These are phyloP conservation scores for Solenodon paradoxus DNA, from an alignment of 2,113 vertebrate genomes.

Conservation along the genomic window DNA sequence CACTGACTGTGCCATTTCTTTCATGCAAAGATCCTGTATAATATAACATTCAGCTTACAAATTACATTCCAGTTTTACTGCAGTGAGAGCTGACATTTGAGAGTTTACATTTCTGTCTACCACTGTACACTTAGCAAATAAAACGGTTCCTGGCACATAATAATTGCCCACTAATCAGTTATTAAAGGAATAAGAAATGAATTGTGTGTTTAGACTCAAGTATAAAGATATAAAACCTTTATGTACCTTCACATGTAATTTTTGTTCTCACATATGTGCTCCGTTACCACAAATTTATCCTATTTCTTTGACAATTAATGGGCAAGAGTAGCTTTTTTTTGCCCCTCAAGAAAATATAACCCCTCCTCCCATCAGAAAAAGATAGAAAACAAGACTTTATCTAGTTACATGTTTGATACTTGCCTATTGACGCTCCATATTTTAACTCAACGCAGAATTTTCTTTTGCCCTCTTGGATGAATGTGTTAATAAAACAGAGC, in stretches of 20 bases:
- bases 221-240: constrained; percentile 2
- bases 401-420: not conserved
- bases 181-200: constrained; percentile 36
- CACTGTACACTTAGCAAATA: constrained; percentile 4
- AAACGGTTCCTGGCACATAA: not conserved
- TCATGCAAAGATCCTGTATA: not conserved
- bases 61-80: not conserved
- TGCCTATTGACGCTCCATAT: not conserved
- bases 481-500: not conserved
- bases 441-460: constrained; percentile 4
- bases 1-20: not conserved
- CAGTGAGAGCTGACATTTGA: constrained; percentile 23
- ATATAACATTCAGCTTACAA: constrained; percentile 7
- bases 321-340: not conserved
- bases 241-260: not conserved
- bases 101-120: constrained; percentile 33
- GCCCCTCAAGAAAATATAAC: not conserved
- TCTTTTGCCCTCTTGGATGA: not conserved
- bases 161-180: not conserved
- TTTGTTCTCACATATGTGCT: not conserved
- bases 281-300: not conserved
- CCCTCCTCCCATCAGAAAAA: not conserved
- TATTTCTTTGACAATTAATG: not conserved
- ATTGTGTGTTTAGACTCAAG: not conserved
- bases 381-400: not conserved